A percentile compares a stretch with the other conserved stretches of the same genome.
Evolutionary conservation across 2,888 invertebrate genomes (phyloP).

Genomic region (Drosophila histrio): DNA sequence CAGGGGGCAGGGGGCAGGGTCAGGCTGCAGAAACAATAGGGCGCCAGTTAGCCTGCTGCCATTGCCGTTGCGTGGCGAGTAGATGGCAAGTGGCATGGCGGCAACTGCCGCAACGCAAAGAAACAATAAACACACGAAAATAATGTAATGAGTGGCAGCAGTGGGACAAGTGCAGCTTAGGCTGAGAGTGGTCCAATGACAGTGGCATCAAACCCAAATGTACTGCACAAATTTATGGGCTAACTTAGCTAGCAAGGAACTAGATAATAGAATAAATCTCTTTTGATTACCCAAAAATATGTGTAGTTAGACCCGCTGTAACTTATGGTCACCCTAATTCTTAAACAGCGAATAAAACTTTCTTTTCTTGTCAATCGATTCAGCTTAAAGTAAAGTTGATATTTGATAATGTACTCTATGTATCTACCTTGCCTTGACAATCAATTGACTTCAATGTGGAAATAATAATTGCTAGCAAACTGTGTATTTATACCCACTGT

Average conservation of each 20-base stretch:
- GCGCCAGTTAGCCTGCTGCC: constrained; percentile 64
- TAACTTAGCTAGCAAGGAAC: too few species aligned
- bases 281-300: too few species aligned
- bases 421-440: neutral
- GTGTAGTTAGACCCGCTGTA: too few species aligned
- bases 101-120: constrained; percentile 62
- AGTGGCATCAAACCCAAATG: constrained; percentile 22
- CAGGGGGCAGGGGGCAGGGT: neutral
- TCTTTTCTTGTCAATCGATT: neutral
- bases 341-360: neutral
- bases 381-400: neutral
- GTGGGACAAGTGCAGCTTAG: constrained; percentile 68
- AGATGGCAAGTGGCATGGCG: constrained; percentile 44
- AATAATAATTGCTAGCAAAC: neutral
- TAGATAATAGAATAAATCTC: too few species aligned
- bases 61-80: constrained; percentile 29
- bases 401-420: too few species aligned
- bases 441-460: neutral
- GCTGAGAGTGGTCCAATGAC: constrained; percentile 26
- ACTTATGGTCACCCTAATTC: neutral
- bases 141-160: constrained; percentile 74
- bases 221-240: neutral
- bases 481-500: neutral
- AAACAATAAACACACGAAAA: constrained; percentile 78
- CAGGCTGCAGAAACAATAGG: constrained; percentile 65